Conservation (phyloP, 2,113 vertebrate genomes). For the Lepisosteus oculatus region DNA sequence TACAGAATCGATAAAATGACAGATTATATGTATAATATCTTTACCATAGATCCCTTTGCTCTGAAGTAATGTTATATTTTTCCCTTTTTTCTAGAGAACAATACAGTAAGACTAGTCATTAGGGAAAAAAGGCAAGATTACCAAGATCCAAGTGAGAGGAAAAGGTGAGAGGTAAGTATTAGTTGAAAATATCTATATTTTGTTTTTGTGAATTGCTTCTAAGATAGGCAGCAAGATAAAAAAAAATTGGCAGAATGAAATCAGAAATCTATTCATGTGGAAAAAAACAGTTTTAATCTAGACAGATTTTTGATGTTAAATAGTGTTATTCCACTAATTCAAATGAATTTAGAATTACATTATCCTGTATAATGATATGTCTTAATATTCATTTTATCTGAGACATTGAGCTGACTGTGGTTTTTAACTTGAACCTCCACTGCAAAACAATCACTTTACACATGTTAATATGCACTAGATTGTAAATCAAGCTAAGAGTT, state of each 20-base stretch:
- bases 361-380: not conserved
- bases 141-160: not conserved
- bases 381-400: not conserved
- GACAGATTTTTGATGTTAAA: constrained; percentile 9
- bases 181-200: not conserved
- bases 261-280: not conserved
- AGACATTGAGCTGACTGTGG: not conserved
- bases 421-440: no score
- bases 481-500: no score
- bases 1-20: no score
- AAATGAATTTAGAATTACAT: not conserved
- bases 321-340: not conserved
- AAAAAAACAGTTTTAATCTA: not conserved
- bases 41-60: no score
- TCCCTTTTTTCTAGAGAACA: no score
- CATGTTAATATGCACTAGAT: no score
- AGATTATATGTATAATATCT: no score
- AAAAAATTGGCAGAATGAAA: not conserved
- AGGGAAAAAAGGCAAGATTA: not conserved
- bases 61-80: no score
- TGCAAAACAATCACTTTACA: no score
- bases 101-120: not conserved
- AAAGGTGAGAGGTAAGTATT: not conserved
- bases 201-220: not conserved
- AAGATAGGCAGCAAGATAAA: constrained; percentile 1